Percentiles rank a stretch among this genome's conserved stretches.
Evolutionary conservation across 1,140 invertebrate species (phyloP).

Genomic region (Drosophila melanica): DNA sequence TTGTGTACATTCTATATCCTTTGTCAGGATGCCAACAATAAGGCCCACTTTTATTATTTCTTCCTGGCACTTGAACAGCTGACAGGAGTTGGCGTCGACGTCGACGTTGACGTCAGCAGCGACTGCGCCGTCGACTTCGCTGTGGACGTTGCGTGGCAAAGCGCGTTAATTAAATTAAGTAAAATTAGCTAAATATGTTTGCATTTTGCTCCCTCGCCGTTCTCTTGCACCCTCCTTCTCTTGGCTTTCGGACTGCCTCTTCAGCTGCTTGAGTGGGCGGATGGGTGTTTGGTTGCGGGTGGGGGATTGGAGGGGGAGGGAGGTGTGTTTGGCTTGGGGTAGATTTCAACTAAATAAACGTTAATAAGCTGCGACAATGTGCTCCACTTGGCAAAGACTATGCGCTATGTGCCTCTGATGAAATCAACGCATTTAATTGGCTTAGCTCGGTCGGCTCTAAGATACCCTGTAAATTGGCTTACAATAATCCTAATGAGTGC

Average conservation of each 20-base stretch:
- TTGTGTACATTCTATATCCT: conserved; percentile 25
- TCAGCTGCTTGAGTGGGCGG: neutral
- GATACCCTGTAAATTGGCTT: conserved; percentile 3
- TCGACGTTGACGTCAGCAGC: conserved; percentile 11
- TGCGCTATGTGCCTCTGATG: neutral
- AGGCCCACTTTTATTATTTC: conserved; percentile 78
- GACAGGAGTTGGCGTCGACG: conserved; percentile 58
- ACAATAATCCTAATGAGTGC: neutral
- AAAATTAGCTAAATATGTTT: conserved; percentile 80
- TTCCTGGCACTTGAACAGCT: conserved; percentile 75
- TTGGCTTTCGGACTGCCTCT: conserved; percentile 8
- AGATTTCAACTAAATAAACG: conserved; percentile 2
- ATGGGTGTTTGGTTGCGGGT: too few species aligned
- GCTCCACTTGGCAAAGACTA: neutral
- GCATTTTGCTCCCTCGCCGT: conserved; percentile 38
- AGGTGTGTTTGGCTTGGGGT: neutral
- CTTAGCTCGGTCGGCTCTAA: neutral
- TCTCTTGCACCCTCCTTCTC: conserved; percentile 2
- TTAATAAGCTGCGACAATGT: conserved; percentile 6
- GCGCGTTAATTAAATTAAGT: conserved; percentile 82
- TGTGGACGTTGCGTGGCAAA: conserved; percentile 47
- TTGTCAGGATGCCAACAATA: conserved; percentile 77
- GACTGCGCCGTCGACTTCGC: conserved; percentile 13
- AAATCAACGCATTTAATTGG: conserved; percentile 6
- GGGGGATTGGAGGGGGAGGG: neutral